These are phyloP conservation scores for Mactromeris polynyma DNA, from an alignment of 2,888 invertebrate genomes.

Conservation along the genomic window DNA sequence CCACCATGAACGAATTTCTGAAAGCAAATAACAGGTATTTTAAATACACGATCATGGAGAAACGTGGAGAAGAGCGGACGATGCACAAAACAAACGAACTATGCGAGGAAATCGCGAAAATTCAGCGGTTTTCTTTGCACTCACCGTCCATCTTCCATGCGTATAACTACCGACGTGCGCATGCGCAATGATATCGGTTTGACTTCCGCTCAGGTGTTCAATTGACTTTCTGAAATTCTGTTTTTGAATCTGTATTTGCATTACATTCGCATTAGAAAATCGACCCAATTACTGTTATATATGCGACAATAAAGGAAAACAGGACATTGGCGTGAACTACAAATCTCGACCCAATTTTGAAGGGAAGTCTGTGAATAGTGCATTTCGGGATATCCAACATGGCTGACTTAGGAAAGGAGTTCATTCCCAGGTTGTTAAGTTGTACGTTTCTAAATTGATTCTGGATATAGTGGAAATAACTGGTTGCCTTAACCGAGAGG, in stretches of 20 bases:
- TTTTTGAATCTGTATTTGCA: not conserved
- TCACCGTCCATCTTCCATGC: conserved; percentile 71
- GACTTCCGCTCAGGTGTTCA: conserved; percentile 61
- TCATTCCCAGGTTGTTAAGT: conserved; percentile 64
- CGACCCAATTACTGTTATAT: not conserved
- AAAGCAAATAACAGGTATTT: conserved; percentile 49
- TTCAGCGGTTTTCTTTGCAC: conserved; percentile 11
- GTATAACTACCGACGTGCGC: conserved; percentile 46
- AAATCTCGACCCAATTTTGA: conserved; percentile 16
- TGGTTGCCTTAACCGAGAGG: not conserved
- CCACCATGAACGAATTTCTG: conserved; percentile 89
- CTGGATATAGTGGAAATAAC: not conserved
- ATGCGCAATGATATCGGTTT: conserved; percentile 41
- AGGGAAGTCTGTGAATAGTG: conserved; percentile 27
- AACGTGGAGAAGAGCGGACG: not conserved
- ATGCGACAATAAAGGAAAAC: not conserved
- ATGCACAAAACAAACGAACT: not conserved
- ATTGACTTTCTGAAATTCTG: not conserved
- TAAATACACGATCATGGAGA: not conserved
- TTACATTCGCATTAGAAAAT: not conserved
- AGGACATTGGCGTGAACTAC: not conserved
- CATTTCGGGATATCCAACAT: conserved; percentile 66
- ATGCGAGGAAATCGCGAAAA: not conserved
- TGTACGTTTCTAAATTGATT: not conserved
- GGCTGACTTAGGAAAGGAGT: conserved; percentile 49